Percentiles rank a stretch among this genome's conserved stretches.
Conservation (phyloP, 2,888 invertebrate genomes). For the Dasypolia templi region DNA sequence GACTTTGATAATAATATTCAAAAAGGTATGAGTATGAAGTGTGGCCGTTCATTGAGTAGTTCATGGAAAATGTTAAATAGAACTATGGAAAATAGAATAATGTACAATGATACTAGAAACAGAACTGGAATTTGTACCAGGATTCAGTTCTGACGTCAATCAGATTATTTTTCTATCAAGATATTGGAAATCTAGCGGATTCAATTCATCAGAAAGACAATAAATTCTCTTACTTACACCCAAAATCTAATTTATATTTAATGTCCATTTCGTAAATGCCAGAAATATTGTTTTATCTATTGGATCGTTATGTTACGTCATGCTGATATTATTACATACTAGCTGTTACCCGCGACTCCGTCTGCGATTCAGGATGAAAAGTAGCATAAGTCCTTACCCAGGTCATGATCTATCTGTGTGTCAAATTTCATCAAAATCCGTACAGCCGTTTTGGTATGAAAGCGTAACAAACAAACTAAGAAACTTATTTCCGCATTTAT, state of each 20-base stretch:
- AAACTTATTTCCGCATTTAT: no score
- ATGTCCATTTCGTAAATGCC: background rate
- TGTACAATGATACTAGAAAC: background rate
- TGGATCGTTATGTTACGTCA: background rate
- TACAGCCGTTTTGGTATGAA: no score
- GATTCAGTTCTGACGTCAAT: background rate
- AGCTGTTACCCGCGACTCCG: no score
- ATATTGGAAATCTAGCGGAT: background rate
- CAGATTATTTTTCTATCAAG: background rate
- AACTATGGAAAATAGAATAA: background rate
- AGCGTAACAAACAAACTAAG: no score
- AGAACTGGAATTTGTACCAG: conserved; percentile 9
- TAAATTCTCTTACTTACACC: background rate
- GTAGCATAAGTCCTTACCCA: no score
- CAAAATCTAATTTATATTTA: background rate
- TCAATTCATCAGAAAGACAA: background rate
- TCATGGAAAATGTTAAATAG: background rate
- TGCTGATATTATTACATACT: no score
- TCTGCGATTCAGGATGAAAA: no score
- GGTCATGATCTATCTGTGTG: no score
- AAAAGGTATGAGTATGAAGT: no score
- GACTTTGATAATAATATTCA: no score
- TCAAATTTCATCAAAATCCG: no score
- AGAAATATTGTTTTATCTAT: background rate
- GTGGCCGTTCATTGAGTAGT: background rate